phyloP scores from a whole-genome alignment of 2,888 invertebrate genomes.

The Scaptomyza parva region DNA sequence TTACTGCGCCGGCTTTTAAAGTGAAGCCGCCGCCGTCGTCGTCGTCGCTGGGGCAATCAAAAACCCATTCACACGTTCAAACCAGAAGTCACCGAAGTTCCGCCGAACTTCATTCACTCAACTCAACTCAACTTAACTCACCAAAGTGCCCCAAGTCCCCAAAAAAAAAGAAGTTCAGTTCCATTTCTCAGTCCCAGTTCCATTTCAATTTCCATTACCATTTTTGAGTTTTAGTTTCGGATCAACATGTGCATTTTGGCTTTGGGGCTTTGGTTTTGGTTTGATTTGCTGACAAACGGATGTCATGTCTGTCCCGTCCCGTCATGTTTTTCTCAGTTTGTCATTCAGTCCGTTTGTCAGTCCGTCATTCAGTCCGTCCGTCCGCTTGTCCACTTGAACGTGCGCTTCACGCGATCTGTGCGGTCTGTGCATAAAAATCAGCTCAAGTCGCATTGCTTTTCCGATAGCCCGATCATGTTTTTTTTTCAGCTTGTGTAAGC shows the following conservation, averaged over 20 bases:
- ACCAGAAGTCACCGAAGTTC: slow-evolving; percentile 40
- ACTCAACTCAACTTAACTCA: no score
- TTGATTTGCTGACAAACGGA: slow-evolving; percentile 61
- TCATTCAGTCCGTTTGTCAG: slow-evolving; percentile 12
- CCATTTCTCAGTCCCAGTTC: slow-evolving; percentile 10
- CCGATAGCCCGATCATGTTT: slow-evolving; percentile 32
- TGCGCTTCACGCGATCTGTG: slow-evolving; percentile 64
- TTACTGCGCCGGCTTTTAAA: slow-evolving; percentile 33
- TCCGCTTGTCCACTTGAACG: slow-evolving; percentile 39
- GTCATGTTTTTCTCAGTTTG: slow-evolving; percentile 49
- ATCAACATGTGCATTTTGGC: slow-evolving; percentile 18
- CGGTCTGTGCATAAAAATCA: slow-evolving; percentile 46
- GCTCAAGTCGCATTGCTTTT: slow-evolving; percentile 1
- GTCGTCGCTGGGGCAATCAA: slow-evolving; percentile 71
- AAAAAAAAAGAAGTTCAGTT: background rate
- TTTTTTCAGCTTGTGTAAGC: slow-evolving; percentile 11
- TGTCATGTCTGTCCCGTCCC: slow-evolving; percentile 61
- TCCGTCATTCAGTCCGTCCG: background rate
- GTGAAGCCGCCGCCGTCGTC: slow-evolving; percentile 58
- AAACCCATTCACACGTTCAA: slow-evolving; percentile 72
- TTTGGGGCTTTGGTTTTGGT: no score
- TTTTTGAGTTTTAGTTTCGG: no score
- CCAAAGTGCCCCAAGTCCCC: background rate
- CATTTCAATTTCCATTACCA: slow-evolving; percentile 3
- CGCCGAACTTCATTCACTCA: slow-evolving; percentile 30